phyloP scores from a whole-genome alignment of 2,113 vertebrate genomes.

The Cercopithecus mona region DNA sequence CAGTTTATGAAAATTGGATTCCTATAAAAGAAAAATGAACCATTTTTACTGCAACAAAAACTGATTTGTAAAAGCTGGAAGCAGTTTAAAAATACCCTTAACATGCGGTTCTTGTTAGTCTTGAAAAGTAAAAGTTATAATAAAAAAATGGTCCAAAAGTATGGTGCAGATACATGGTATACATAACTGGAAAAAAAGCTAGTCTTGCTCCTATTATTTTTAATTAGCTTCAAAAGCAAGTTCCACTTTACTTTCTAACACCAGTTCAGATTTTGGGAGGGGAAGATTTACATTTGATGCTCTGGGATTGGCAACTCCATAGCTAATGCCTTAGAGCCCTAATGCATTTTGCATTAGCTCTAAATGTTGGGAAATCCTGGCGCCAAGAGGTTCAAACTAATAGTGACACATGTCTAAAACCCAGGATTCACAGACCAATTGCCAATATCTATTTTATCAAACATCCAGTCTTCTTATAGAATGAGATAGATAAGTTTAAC shows the following conservation, averaged over 20 bases:
- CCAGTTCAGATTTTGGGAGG: conserved; percentile 74
- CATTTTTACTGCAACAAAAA: conserved; percentile 83
- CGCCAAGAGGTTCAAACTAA: conserved; percentile 78
- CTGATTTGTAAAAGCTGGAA: conserved; percentile 86
- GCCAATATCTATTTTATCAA: conserved; percentile 84
- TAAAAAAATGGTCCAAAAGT: conserved; percentile 82
- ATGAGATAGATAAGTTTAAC: conserved; percentile 73
- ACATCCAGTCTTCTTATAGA: conserved; percentile 71
- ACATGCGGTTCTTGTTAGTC: conserved; percentile 87
- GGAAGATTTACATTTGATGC: conserved; percentile 72
- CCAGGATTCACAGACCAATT: conserved; percentile 69
- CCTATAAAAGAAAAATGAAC: conserved; percentile 83
- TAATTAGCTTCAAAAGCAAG: conserved; percentile 85
- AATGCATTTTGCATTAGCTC: conserved; percentile 85
- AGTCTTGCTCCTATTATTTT: conserved; percentile 86
- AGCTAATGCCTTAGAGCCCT: conserved; percentile 81
- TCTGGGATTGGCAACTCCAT: conserved; percentile 79
- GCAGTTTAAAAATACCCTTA: conserved; percentile 84
- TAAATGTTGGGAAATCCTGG: conserved; percentile 82
- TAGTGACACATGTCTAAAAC: conserved; percentile 82
- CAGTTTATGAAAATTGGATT: conserved; percentile 79
- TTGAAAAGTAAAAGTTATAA: conserved; percentile 84
- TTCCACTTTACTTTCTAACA: conserved; percentile 83
- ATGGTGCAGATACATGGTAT: conserved; percentile 80
- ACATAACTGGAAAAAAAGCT: conserved; percentile 75